Evolutionary conservation across 2,888 invertebrate genomes (phyloP).

Genomic region (Chironomus tentans): DNA sequence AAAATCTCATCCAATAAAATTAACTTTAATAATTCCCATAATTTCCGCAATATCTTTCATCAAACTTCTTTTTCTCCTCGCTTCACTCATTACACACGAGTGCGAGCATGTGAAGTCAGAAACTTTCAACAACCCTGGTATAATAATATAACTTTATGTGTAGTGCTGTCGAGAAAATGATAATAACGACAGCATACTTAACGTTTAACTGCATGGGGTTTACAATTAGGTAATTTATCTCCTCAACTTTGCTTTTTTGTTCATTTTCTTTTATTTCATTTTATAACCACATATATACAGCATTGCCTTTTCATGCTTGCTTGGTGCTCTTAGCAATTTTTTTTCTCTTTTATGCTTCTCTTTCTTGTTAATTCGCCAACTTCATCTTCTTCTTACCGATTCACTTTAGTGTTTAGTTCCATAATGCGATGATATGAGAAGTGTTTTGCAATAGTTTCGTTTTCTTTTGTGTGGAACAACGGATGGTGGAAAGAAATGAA

Average conservation of each 20-base stretch:
- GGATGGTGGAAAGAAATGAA: no score
- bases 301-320: not conserved
- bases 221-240: conserved; percentile 35
- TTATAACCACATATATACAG: not conserved
- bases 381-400: no score
- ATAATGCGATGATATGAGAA: no score
- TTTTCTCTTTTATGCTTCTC: not conserved
- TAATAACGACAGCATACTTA: conserved; percentile 26
- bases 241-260: conserved; percentile 27
- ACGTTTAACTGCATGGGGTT: conserved; percentile 34
- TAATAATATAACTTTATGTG: conserved; percentile 21
- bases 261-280: not conserved
- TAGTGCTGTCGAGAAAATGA: conserved; percentile 26
- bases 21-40: no score
- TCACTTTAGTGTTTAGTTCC: no score
- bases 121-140: conserved; percentile 4
- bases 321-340: not conserved
- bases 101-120: not conserved
- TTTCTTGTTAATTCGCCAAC: no score
- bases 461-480: no score
- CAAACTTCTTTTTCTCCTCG: no score
- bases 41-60: no score
- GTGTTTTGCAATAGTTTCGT: no score
- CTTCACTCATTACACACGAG: not conserved
- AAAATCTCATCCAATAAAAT: no score